Percentiles rank a stretch among this genome's conserved stretches.
Evolutionary conservation across 1,140 invertebrate genomes (phyloP).

Genomic region (Musca domestica): DNA sequence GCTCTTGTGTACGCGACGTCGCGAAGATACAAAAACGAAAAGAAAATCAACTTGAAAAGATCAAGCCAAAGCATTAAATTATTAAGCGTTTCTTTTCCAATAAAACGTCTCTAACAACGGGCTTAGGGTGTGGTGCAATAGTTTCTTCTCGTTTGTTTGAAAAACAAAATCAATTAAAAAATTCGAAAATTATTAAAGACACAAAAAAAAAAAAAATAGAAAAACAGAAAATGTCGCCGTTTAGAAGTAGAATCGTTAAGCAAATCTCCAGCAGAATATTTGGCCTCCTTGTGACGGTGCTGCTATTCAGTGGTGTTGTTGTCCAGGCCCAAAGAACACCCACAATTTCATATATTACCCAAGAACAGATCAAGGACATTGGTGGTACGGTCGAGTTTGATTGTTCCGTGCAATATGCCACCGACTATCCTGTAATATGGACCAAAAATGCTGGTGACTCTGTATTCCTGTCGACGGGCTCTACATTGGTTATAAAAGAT

Average conservation of each 20-base stretch:
- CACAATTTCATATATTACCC: slow-evolving; percentile 87
- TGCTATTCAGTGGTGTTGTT: background rate
- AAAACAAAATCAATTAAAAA: background rate
- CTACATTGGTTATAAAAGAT: slow-evolving; percentile 79
- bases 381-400: slow-evolving; percentile 82
- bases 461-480: slow-evolving; percentile 69
- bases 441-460: slow-evolving; percentile 62
- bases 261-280: background rate
- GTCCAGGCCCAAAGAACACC: slow-evolving; percentile 71
- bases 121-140: slow-evolving; percentile 14
- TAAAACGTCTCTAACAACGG: background rate
- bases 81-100: slow-evolving; percentile 16
- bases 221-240: background rate
- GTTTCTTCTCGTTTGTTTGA: background rate
- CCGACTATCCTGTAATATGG: slow-evolving; percentile 84
- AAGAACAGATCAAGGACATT: slow-evolving; percentile 88
- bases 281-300: slow-evolving; percentile 5
- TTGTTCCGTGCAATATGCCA: slow-evolving; percentile 85
- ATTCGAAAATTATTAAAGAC: background rate
- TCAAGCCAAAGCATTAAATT: slow-evolving; percentile 2
- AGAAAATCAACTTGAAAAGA: background rate
- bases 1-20: too few species aligned
- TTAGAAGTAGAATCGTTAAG: background rate
- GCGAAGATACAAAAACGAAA: background rate
- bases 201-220: background rate